These are phyloP conservation scores for Streblospio benedicti DNA, from an alignment of 1,140 invertebrate genomes.

Conservation along the genomic window DNA sequence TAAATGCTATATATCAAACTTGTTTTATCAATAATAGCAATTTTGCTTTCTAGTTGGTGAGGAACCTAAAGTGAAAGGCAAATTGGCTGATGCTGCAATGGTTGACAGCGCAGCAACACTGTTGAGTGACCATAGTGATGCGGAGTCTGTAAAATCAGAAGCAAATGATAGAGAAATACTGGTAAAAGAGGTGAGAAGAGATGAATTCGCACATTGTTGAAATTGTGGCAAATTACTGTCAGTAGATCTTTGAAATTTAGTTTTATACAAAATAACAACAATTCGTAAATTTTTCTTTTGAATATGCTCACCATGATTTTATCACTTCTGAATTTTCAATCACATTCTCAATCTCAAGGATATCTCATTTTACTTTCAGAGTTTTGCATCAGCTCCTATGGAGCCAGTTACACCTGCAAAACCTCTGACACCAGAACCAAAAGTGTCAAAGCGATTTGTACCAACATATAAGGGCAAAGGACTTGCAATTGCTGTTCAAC, in stretches of 20 bases:
- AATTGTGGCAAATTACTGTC: no score
- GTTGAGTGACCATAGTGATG: conserved; percentile 15
- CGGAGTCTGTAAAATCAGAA: background rate
- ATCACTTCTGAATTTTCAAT: no score
- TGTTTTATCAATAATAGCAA: background rate
- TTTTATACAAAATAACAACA: no score
- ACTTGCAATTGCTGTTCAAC: conserved; percentile 57
- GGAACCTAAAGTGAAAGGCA: conserved; percentile 26
- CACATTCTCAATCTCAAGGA: no score
- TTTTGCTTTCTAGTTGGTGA: conserved; percentile 13
- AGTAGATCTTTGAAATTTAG: no score
- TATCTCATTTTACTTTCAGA: no score
- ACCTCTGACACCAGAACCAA: background rate
- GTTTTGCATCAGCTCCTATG: background rate
- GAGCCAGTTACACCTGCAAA: background rate
- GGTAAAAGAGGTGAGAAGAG: no score
- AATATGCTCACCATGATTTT: no score
- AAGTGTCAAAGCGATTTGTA: conserved; percentile 28
- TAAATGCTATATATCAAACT: no score
- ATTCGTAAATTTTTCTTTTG: no score
- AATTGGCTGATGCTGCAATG: conserved; percentile 30
- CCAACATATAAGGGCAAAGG: conserved; percentile 35
- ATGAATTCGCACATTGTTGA: no score
- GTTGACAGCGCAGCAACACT: conserved; percentile 22
- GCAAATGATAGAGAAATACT: background rate